Percentiles rank a stretch among this genome's conserved stretches.
Evolutionary conservation across 1,140 invertebrate genomes (phyloP).

Genomic region (Camponotus floridanus): DNA sequence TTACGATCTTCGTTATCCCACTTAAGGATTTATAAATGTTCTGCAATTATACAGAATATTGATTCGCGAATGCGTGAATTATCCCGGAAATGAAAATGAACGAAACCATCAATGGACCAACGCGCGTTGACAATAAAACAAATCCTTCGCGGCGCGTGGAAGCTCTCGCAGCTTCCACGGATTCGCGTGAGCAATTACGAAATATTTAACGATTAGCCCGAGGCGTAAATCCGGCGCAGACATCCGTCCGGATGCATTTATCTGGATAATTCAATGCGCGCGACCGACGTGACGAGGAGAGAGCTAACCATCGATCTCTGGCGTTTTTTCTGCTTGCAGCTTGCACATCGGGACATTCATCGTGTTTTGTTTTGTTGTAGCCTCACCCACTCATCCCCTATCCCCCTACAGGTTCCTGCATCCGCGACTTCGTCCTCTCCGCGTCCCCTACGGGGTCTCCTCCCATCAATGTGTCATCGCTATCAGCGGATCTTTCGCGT

Average conservation of each 20-base stretch:
- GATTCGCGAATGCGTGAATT: constrained; percentile 16
- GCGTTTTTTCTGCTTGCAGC: constrained; percentile 82
- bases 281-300: constrained; percentile 17
- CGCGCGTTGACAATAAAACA: constrained; percentile 28
- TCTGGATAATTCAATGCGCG: constrained; percentile 66
- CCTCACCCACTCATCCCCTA: constrained; percentile 79
- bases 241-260: constrained; percentile 44
- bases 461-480: constrained; percentile 26
- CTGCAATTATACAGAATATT: background rate
- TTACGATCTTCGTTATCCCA: background rate
- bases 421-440: constrained; percentile 70
- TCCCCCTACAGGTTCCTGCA: constrained; percentile 71
- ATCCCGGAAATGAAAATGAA: constrained; percentile 24
- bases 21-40: constrained; percentile 2
- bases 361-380: constrained; percentile 87
- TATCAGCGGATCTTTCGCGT: constrained; percentile 41
- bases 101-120: constrained; percentile 15
- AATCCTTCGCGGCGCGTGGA: background rate
- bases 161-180: constrained; percentile 6
- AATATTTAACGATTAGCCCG: constrained; percentile 47
- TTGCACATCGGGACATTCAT: constrained; percentile 86
- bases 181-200: constrained; percentile 29
- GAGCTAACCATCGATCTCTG: constrained; percentile 69
- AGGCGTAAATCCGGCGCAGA: constrained; percentile 13
- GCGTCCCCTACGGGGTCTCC: constrained; percentile 66